These are phyloP conservation scores for Acleris laterana DNA, from an alignment of 2,888 invertebrate genomes.

Conservation along the genomic window DNA sequence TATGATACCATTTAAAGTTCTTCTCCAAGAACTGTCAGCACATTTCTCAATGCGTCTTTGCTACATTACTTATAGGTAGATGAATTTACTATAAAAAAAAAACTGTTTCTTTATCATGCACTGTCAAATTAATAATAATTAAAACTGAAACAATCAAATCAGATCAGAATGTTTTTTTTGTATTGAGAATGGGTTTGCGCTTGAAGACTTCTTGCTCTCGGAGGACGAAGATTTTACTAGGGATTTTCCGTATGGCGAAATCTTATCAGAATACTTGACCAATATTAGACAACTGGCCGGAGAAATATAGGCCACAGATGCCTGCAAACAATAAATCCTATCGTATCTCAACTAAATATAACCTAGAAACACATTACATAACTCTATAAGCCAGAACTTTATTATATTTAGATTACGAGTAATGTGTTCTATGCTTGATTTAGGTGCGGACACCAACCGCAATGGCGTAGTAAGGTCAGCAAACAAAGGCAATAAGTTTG, in stretches of 20 bases:
- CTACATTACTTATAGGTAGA: too few relatives aligned
- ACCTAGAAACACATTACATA: not conserved
- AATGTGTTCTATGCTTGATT: constrained; percentile 29
- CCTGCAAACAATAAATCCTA: constrained; percentile 8
- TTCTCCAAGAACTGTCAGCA: not conserved
- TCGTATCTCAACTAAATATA: constrained; percentile 8
- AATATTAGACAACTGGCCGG: not conserved
- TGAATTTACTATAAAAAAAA: too few relatives aligned
- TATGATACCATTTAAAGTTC: not conserved
- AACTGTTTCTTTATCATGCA: too few relatives aligned
- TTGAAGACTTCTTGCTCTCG: too few relatives aligned
- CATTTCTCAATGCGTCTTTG: too few relatives aligned
- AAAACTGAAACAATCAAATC: too few relatives aligned
- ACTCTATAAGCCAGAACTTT: constrained; percentile 1
- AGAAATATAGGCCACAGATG: not conserved
- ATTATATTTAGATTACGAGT: constrained; percentile 14
- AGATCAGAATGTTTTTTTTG: too few relatives aligned
- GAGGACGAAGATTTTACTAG: too few relatives aligned
- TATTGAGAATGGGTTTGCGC: too few relatives aligned
- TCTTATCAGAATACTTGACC: too few relatives aligned
- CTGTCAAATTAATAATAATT: too few relatives aligned
- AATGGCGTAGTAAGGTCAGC: constrained; percentile 39
- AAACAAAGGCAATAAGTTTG: constrained; percentile 48
- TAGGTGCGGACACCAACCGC: constrained; percentile 39
- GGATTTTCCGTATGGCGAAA: too few relatives aligned